phyloP scores from a whole-genome alignment of 2,113 vertebrate genomes.

The Mirza zaza region DNA sequence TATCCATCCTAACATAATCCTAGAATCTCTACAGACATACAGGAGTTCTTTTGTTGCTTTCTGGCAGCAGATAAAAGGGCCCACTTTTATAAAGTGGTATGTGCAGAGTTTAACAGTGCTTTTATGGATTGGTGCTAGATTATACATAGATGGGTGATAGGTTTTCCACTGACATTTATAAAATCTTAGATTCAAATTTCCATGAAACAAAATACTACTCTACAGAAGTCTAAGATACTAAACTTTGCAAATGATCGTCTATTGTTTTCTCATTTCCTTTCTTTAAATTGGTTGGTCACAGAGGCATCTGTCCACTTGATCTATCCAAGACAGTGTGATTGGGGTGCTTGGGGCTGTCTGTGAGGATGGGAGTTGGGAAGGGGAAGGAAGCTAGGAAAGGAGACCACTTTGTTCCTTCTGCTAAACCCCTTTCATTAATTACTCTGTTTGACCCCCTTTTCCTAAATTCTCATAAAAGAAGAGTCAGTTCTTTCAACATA shows the following conservation, averaged over 20 bases:
- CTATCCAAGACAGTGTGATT: neutral
- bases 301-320: neutral
- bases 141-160: neutral
- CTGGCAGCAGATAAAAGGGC: conserved; percentile 50
- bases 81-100: conserved; percentile 29
- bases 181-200: conserved; percentile 20
- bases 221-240: neutral
- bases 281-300: neutral
- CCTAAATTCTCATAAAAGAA: neutral
- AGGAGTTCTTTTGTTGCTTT: conserved; percentile 41
- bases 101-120: neutral
- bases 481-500: neutral
- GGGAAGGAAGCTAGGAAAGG: neutral
- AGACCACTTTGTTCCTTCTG: neutral
- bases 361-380: neutral
- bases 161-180: conserved; percentile 38
- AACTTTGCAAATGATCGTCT: neutral
- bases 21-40: conserved; percentile 43
- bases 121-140: conserved; percentile 16
- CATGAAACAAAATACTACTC: neutral
- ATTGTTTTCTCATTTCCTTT: neutral
- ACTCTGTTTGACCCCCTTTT: neutral
- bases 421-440: neutral
- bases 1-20: conserved; percentile 46
- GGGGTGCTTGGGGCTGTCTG: neutral